A percentile compares a stretch with the other conserved stretches of the same genome.
Conservation (phyloP, 2,797 vertebrate species). For the Cephalopachus bancanus region DNA sequence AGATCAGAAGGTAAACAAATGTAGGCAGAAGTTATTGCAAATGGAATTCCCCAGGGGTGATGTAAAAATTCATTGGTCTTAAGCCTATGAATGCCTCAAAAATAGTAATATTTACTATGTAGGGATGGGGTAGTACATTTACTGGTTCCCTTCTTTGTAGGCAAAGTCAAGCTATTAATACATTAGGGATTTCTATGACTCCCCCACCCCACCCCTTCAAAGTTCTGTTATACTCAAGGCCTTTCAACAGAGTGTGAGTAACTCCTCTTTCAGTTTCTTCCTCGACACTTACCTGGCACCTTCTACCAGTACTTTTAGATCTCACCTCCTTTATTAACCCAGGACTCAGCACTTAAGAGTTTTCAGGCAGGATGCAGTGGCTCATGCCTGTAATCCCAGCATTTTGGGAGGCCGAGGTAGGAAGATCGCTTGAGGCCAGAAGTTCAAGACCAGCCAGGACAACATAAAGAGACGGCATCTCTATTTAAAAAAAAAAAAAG, state of each 20-base stretch:
- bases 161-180: neutral
- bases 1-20: constrained; percentile 74
- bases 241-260: neutral
- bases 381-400: too few species aligned
- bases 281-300: neutral
- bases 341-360: neutral
- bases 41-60: constrained; percentile 13
- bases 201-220: neutral
- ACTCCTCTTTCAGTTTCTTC: neutral
- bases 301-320: neutral
- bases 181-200: neutral
- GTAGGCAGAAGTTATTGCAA: constrained; percentile 57
- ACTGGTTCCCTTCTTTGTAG: neutral
- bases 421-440: too few species aligned
- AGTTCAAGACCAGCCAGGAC: too few species aligned
- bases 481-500: too few species aligned
- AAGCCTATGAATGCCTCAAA: constrained; percentile 7
- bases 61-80: constrained; percentile 49
- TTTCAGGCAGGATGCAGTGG: neutral
- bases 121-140: neutral
- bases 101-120: neutral
- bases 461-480: too few species aligned
- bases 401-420: too few species aligned
- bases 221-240: neutral
- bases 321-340: neutral